Percentiles rank a stretch among this genome's conserved stretches.
Evolutionary conservation across 1,140 invertebrate species (phyloP).

Genomic region (Spodoptera litura): DNA sequence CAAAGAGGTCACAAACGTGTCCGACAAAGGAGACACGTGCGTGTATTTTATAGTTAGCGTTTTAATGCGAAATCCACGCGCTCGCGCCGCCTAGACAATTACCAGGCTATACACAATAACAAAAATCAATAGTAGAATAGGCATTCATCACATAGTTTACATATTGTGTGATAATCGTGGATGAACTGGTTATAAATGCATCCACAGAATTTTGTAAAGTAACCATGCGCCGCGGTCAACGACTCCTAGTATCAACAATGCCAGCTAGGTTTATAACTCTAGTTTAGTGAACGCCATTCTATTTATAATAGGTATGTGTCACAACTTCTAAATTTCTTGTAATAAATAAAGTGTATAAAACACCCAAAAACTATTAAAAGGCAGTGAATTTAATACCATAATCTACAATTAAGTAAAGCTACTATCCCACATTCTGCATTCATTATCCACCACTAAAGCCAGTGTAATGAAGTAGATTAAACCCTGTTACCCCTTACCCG

Average conservation of each 20-base stretch:
- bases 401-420: slow-evolving; percentile 1
- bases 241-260: slow-evolving; percentile 37
- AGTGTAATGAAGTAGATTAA: slow-evolving; percentile 71
- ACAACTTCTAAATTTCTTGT: slow-evolving; percentile 13
- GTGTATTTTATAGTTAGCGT: slow-evolving; percentile 68
- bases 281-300: slow-evolving; percentile 47
- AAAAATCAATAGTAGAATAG: slow-evolving; percentile 64
- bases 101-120: slow-evolving; percentile 61
- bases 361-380: no score
- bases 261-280: slow-evolving; percentile 43
- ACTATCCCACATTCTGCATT: slow-evolving; percentile 55
- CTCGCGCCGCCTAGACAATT: slow-evolving; percentile 61
- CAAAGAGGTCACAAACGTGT: slow-evolving; percentile 55
- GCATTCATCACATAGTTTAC: slow-evolving; percentile 41
- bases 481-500: slow-evolving; percentile 62
- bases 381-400: no score
- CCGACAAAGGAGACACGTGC: slow-evolving; percentile 58
- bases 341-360: neutral
- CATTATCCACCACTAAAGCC: slow-evolving; percentile 68
- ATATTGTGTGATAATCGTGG: slow-evolving; percentile 44
- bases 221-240: slow-evolving; percentile 10
- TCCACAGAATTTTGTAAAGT: slow-evolving; percentile 12
- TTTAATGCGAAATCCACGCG: slow-evolving; percentile 63
- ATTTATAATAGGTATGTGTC: slow-evolving; percentile 16
- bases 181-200: slow-evolving; percentile 33